Evolutionary conservation across 2,888 invertebrate genomes (phyloP), one percentile per base, ranked within the genome.

Genomic region (Harpalus rufipes): DNA sequence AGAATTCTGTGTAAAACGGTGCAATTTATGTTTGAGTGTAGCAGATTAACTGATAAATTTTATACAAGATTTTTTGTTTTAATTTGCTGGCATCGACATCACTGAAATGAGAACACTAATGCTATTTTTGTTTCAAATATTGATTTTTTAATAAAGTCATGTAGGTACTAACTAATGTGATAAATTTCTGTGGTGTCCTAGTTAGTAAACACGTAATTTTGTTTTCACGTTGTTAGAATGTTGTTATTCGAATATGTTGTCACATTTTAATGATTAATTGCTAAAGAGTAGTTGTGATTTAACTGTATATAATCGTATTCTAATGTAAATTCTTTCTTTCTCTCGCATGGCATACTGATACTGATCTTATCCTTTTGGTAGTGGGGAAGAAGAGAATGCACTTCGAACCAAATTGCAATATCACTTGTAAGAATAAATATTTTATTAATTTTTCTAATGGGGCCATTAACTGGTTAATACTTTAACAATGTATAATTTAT

Each of bases 341-440:
- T 91, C 90, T 93, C 93, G 93, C 93, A 93, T 93, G 93, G 92
- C 92, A 86, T 86, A 85, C 86, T 86, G 79, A 72, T 78, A 84
- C 84, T 84, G 88, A 88, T 90, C 90, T 90, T 90, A 89, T 89
- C 90, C 90, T 72, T 91, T 89, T 90, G 91, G 90, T 93, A 93
- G 93, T 93, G 93, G 93, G 92, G 93, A 93, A 92, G 93, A 93
- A 92, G 93, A 93, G 92, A 93, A 93, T 93, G 93, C 93, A 92
- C 93, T 93, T 92, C 93, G 92, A 92, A 92, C 92, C 93, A 93
- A 93, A 93, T 93, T 93, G 92, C 93, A 93, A 92, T 92, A 92
- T 92, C 93, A 93, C 92, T 92, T 93, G 93, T 93, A 93, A 93
- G 93, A 93, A 89, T 89, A 89, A 88, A 89, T 89, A 89, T 89